A percentile compares a stretch with the other conserved stretches of the same genome.
Conservation (phyloP, 2,888 invertebrate species). For the Bombylius major region DNA sequence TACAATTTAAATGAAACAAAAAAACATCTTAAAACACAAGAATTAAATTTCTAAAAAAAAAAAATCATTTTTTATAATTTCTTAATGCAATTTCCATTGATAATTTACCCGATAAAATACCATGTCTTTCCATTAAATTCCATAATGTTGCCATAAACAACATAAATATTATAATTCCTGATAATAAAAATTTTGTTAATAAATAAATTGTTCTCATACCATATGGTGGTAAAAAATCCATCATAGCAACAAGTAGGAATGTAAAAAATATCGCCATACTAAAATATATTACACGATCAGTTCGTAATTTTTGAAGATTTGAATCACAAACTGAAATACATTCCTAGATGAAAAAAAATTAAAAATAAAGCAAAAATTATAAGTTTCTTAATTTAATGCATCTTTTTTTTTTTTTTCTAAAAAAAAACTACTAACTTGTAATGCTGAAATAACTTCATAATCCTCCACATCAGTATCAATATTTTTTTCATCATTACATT, state of each 20-base stretch:
- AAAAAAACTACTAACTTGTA: background rate
- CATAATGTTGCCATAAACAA: slow-evolving; percentile 69
- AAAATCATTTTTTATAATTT: slow-evolving; percentile 20
- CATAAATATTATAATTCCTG: slow-evolving; percentile 52
- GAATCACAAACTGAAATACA: slow-evolving; percentile 29
- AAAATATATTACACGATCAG: slow-evolving; percentile 30
- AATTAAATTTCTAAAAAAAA: too few relatives aligned
- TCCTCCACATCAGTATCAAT: background rate
- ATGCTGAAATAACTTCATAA: background rate
- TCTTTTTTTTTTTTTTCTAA: too few relatives aligned
- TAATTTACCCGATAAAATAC: slow-evolving; percentile 58
- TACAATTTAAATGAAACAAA: too few relatives aligned
- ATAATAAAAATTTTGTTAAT: slow-evolving; percentile 48
- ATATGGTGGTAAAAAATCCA: slow-evolving; percentile 27
- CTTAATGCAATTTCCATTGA: slow-evolving; percentile 48
- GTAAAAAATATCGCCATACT: slow-evolving; percentile 25
- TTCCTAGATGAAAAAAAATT: slow-evolving; percentile 15
- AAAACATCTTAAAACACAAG: too few relatives aligned
- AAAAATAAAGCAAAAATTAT: background rate
- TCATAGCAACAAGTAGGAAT: slow-evolving; percentile 25
- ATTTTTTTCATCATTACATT: background rate
- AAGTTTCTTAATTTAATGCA: too few relatives aligned
- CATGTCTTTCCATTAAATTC: slow-evolving; percentile 70
- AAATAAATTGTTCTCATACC: slow-evolving; percentile 38
- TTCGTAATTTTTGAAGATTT: slow-evolving; percentile 27